These are phyloP conservation scores for Anisognathus igniventris DNA, from an alignment of 2,797 vertebrate genomes.

Conservation along the genomic window DNA sequence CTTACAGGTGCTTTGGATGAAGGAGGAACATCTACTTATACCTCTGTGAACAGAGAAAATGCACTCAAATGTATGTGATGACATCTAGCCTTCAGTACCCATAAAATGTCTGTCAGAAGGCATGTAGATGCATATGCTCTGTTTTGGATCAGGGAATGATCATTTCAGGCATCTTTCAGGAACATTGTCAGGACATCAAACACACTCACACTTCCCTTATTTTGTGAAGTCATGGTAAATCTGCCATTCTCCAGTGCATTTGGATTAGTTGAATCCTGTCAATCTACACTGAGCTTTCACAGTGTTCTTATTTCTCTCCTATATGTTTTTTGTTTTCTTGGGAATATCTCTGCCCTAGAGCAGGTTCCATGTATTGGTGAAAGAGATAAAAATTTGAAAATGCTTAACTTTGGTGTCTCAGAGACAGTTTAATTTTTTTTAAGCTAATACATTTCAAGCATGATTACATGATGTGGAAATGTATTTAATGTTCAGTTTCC, in stretches of 20 bases:
- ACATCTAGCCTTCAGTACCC: not conserved
- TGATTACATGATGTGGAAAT: not conserved
- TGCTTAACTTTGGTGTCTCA: not conserved
- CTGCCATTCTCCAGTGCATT: not conserved
- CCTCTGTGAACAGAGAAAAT: not conserved
- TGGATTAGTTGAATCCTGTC: not conserved
- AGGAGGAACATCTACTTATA: not conserved
- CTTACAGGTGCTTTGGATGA: not conserved
- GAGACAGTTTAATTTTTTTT: not conserved
- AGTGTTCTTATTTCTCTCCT: not conserved
- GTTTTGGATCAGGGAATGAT: not conserved
- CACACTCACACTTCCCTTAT: not conserved
- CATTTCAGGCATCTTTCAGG: not conserved
- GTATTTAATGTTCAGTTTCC: not conserved
- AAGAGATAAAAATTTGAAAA: not conserved
- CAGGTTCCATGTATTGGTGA: not conserved
- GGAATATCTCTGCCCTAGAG: not conserved
- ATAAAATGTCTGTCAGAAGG: not conserved
- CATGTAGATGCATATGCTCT: not conserved
- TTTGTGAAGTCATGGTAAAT: not conserved
- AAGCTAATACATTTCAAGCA: not conserved
- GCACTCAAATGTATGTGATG: not conserved
- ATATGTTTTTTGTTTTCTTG: not conserved
- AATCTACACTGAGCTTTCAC: not conserved
- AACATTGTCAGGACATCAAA: not conserved